A percentile compares a stretch with the other conserved stretches of the same genome.
phyloP scores from a whole-genome alignment of 2,797 vertebrate genomes.

The Phoebastria nigripes region DNA sequence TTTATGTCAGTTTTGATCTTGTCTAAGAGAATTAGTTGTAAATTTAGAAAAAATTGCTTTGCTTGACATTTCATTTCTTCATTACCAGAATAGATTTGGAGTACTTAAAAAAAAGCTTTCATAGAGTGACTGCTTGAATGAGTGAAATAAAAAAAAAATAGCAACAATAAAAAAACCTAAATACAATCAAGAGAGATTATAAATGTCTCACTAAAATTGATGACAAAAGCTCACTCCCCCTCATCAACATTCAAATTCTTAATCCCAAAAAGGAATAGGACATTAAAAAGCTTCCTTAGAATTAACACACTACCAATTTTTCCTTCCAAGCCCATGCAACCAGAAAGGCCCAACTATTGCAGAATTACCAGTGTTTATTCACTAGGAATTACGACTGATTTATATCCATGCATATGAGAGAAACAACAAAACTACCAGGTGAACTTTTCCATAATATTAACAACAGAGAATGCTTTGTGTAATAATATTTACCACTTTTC shows the following conservation, averaged over 20 bases:
- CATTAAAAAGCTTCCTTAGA: neutral
- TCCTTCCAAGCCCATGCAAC: neutral
- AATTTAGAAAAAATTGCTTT: slow-evolving; percentile 51
- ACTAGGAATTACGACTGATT: neutral
- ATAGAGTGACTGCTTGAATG: slow-evolving; percentile 7
- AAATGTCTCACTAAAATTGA: slow-evolving; percentile 2
- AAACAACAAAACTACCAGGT: neutral
- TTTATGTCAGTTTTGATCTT: slow-evolving; percentile 7
- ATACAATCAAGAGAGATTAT: slow-evolving; percentile 31
- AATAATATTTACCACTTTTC: neutral
- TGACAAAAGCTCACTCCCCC: neutral
- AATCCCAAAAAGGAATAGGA: neutral
- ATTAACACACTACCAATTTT: neutral
- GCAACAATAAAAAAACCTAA: slow-evolving; percentile 8
- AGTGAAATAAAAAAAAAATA: neutral
- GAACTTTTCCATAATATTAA: neutral
- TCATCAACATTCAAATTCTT: slow-evolving; percentile 2
- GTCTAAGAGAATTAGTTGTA: slow-evolving; percentile 5
- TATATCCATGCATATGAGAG: neutral
- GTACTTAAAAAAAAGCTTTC: slow-evolving; percentile 39
- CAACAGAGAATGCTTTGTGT: neutral
- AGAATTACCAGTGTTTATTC: neutral
- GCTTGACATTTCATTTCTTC: slow-evolving; percentile 49
- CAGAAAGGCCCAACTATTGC: neutral
- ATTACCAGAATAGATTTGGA: slow-evolving; percentile 45